Percentiles rank a stretch among this genome's conserved stretches.
Evolutionary conservation across 2,888 invertebrate species (phyloP).

Genomic region (Stenoptilia bipunctidactyla): DNA sequence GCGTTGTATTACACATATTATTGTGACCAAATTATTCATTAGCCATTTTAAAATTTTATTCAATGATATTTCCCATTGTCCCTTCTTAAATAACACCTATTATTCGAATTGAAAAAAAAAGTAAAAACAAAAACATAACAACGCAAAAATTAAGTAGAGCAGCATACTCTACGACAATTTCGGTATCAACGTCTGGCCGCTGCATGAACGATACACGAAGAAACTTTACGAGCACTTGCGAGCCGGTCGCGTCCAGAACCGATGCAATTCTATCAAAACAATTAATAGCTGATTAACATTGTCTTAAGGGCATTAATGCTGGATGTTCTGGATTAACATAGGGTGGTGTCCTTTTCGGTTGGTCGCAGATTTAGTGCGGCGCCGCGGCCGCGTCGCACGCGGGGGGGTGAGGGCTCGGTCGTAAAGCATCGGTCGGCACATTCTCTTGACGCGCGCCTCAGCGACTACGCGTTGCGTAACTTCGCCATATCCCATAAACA

Average conservation of each 20-base stretch:
- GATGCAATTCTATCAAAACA: conserved; percentile 62
- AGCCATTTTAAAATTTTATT: too few species aligned
- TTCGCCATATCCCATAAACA: too few species aligned
- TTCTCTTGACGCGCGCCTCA: conserved; percentile 69
- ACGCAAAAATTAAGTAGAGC: conserved; percentile 41
- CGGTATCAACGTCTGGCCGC: conserved; percentile 67
- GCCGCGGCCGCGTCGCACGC: conserved; percentile 53
- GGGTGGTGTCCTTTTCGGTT: conserved; percentile 66
- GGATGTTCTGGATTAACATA: conserved; percentile 45
- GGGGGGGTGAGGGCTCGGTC: conserved; percentile 60
- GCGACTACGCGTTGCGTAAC: conserved; percentile 70
- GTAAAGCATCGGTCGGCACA: conserved; percentile 69
- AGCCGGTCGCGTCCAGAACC: conserved; percentile 42
- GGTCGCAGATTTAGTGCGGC: conserved; percentile 70
- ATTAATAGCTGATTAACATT: conserved; percentile 65
- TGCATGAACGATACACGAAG: conserved; percentile 67
- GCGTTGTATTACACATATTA: too few species aligned
- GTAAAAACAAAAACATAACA: too few species aligned
- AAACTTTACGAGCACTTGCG: conserved; percentile 66
- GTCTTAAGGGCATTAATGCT: conserved; percentile 60
- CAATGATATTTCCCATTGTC: too few species aligned
- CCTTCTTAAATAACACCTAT: too few species aligned
- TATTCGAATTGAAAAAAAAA: too few species aligned
- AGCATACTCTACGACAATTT: conserved; percentile 31
- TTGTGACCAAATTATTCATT: too few species aligned